A percentile compares a stretch with the other conserved stretches of the same genome.
These are phyloP conservation scores for Gortyna flavago DNA, from an alignment of 2,888 invertebrate genomes.

Conservation along the genomic window DNA sequence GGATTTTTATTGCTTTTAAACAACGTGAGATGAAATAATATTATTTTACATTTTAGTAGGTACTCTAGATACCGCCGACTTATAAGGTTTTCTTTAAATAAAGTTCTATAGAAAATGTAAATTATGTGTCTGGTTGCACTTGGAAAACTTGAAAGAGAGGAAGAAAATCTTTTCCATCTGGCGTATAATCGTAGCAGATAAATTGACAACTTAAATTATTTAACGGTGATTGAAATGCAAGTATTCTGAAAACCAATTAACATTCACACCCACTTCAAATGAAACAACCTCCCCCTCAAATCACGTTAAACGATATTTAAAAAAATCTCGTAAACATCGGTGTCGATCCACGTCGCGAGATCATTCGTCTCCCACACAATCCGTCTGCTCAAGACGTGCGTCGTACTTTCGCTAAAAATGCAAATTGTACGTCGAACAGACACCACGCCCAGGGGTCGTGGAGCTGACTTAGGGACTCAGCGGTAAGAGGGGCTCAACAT, in stretches of 20 bases:
- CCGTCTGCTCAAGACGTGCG: constrained; percentile 86
- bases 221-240: neutral
- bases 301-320: constrained; percentile 51
- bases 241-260: constrained; percentile 10
- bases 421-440: constrained; percentile 86
- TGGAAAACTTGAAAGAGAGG: neutral
- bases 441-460: constrained; percentile 82
- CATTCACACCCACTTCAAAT: constrained; percentile 12
- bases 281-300: constrained; percentile 11
- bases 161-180: no score
- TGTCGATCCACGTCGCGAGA: constrained; percentile 77
- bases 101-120: neutral
- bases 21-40: constrained; percentile 88
- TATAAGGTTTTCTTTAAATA: neutral
- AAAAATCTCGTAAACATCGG: constrained; percentile 68
- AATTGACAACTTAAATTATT: neutral
- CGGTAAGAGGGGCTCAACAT: constrained; percentile 79
- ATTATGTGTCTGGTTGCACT: neutral
- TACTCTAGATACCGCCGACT: constrained; percentile 28
- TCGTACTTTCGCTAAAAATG: constrained; percentile 89
- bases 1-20: constrained; percentile 89
- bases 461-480: constrained; percentile 78
- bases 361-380: constrained; percentile 86
- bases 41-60: constrained; percentile 83
- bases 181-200: neutral